Evolutionary conservation across 2,888 invertebrate species (phyloP).

Genomic region (Corbicula japonica): DNA sequence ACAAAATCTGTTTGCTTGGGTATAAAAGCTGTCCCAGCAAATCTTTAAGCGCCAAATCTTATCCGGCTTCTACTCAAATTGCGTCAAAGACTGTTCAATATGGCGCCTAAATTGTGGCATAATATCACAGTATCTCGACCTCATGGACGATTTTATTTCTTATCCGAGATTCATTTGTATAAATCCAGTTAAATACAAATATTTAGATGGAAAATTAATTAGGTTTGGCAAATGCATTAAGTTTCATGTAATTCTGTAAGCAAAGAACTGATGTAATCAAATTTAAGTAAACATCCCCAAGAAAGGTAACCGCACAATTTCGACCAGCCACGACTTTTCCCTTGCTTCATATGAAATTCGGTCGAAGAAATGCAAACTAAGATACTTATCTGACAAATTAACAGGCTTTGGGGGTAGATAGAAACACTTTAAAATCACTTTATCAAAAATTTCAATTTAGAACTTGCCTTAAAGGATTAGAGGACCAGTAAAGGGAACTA

Average conservation of each 20-base stretch:
- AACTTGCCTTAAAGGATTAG: too few relatives aligned
- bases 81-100: conserved; percentile 45
- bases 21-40: conserved; percentile 26
- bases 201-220: conserved; percentile 41
- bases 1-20: conserved; percentile 40
- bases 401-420: too few relatives aligned
- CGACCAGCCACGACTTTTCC: too few relatives aligned
- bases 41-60: conserved; percentile 35
- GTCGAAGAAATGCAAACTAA: too few relatives aligned
- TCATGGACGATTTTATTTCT: conserved; percentile 26
- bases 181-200: conserved; percentile 10
- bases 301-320: too few relatives aligned
- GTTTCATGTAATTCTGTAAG: not conserved
- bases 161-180: conserved; percentile 20
- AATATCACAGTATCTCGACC: conserved; percentile 25
- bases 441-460: too few relatives aligned
- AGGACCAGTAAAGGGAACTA: too few relatives aligned
- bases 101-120: conserved; percentile 37
- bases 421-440: too few relatives aligned
- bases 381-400: too few relatives aligned
- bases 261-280: conserved; percentile 21
- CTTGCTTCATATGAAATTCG: too few relatives aligned
- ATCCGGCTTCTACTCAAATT: conserved; percentile 38
- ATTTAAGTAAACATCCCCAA: too few relatives aligned
- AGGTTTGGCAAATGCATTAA: conserved; percentile 43